Conservation (phyloP, 2,113 vertebrate genomes). For the Nothobranchius furzeri region DNA sequence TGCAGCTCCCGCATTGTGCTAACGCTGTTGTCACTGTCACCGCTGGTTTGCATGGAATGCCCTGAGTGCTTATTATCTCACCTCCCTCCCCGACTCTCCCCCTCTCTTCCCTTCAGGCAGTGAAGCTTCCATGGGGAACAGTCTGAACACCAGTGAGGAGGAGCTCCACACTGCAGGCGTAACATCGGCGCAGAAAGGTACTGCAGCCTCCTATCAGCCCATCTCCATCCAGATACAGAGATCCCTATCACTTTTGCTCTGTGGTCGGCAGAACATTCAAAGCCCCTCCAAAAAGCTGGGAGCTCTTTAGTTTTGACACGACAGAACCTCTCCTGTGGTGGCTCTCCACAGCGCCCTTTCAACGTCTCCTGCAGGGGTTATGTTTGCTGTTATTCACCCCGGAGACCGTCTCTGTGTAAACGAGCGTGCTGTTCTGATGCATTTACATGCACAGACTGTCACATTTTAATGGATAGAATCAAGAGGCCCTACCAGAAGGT, state of each 20-base stretch:
- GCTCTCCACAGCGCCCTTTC: constrained; percentile 16
- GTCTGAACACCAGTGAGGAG: constrained; percentile 81
- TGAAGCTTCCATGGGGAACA: constrained; percentile 78
- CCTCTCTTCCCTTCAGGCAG: constrained; percentile 64
- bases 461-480: constrained; percentile 32
- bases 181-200: constrained; percentile 75
- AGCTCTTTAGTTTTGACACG: constrained; percentile 67
- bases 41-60: constrained; percentile 47
- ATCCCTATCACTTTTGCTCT: constrained; percentile 58
- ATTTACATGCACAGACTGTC: constrained; percentile 20
- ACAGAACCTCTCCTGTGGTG: constrained; percentile 51
- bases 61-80: constrained; percentile 38
- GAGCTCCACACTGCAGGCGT: constrained; percentile 78
- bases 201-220: constrained; percentile 35
- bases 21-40: constrained; percentile 20
- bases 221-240: constrained; percentile 52
- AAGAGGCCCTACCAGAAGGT: constrained; percentile 11
- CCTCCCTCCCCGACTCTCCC: constrained; percentile 3
- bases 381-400: constrained; percentile 32
- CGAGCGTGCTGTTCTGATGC: constrained; percentile 7
- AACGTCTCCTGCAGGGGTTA: constrained; percentile 36
- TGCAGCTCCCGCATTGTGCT: constrained; percentile 21
- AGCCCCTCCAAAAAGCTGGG: constrained; percentile 28
- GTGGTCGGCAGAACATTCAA: constrained; percentile 52
- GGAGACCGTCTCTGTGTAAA: constrained; percentile 6